Conservation (phyloP, 2,888 invertebrate genomes). For the Holacanthella duospinosa region DNA sequence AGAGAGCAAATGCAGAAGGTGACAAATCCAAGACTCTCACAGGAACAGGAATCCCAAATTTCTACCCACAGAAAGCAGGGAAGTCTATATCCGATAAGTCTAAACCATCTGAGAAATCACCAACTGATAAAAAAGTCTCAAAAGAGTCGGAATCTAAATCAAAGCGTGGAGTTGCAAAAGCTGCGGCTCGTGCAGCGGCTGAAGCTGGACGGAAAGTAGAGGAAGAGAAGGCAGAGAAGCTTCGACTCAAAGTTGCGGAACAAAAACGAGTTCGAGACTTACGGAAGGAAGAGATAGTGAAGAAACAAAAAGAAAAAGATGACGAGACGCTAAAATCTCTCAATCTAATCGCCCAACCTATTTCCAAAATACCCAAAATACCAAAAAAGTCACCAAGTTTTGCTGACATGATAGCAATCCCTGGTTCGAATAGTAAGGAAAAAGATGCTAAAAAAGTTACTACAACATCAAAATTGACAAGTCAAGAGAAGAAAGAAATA, state of each 20-base stretch:
- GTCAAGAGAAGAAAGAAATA: conserved; percentile 10
- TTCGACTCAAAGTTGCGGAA: conserved; percentile 36
- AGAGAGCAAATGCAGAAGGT: conserved; percentile 8
- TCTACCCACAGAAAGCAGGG: background rate
- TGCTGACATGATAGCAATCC: conserved; percentile 32
- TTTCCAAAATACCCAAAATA: conserved; percentile 33
- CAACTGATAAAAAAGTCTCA: conserved; percentile 17
- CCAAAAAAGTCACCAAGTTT: conserved; percentile 31
- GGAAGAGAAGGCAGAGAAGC: conserved; percentile 38
- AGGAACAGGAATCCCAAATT: conserved; percentile 11
- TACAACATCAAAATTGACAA: background rate
- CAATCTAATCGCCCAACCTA: conserved; percentile 16
- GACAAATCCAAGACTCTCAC: conserved; percentile 7
- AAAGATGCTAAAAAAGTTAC: conserved; percentile 12
- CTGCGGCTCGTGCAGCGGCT: conserved; percentile 14
- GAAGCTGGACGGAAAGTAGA: conserved; percentile 30
- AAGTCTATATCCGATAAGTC: background rate
- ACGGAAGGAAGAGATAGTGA: conserved; percentile 41
- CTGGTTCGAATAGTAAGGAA: conserved; percentile 22
- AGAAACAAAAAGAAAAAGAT: conserved; percentile 50
- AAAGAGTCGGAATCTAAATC: conserved; percentile 28
- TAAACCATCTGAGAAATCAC: conserved; percentile 26
- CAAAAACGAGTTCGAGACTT: conserved; percentile 42
- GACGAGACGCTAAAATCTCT: conserved; percentile 52
- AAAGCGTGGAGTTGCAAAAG: conserved; percentile 4